Conservation (phyloP, 1,140 invertebrate genomes). For the Theocolax elegans region DNA sequence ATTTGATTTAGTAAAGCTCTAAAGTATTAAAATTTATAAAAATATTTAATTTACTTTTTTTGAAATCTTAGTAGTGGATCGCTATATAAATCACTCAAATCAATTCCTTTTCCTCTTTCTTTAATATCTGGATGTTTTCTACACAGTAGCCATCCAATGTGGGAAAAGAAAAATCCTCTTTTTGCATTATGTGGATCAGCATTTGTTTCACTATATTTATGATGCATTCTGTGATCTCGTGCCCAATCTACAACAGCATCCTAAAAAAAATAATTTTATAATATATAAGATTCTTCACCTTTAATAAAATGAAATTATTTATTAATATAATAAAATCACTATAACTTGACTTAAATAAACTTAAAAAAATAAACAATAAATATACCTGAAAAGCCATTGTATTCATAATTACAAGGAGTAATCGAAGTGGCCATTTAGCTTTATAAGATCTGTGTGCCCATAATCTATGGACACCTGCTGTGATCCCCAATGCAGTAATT, state of each 20-base stretch:
- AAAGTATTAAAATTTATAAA: no score
- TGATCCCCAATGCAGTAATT: slow-evolving; percentile 83
- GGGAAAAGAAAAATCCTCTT: slow-evolving; percentile 95
- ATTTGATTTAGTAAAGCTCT: no score
- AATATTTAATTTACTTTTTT: slow-evolving; percentile 78
- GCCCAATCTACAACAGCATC: slow-evolving; percentile 94
- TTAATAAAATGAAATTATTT: no score
- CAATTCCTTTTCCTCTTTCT: slow-evolving; percentile 85
- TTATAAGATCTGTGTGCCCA: slow-evolving; percentile 92
- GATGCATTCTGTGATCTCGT: slow-evolving; percentile 94
- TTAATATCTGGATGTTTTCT: slow-evolving; percentile 92
- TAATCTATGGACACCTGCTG: slow-evolving; percentile 88
- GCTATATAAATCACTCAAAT: slow-evolving; percentile 87
- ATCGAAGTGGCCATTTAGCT: slow-evolving; percentile 81
- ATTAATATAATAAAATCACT: no score
- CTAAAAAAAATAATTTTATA: slow-evolving; percentile 66
- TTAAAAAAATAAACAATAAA: no score
- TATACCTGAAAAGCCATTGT: slow-evolving; percentile 88
- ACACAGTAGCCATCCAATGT: slow-evolving; percentile 93
- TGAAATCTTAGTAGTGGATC: slow-evolving; percentile 91
- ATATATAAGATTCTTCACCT: no score
- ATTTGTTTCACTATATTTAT: slow-evolving; percentile 96
- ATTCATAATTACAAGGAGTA: slow-evolving; percentile 83
- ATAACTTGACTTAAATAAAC: no score
- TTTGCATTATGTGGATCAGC: slow-evolving; percentile 96